Base-by-base conservation (phyloP, 1,140 invertebrate genomes). In the Wasmannia auropunctata region DNA sequence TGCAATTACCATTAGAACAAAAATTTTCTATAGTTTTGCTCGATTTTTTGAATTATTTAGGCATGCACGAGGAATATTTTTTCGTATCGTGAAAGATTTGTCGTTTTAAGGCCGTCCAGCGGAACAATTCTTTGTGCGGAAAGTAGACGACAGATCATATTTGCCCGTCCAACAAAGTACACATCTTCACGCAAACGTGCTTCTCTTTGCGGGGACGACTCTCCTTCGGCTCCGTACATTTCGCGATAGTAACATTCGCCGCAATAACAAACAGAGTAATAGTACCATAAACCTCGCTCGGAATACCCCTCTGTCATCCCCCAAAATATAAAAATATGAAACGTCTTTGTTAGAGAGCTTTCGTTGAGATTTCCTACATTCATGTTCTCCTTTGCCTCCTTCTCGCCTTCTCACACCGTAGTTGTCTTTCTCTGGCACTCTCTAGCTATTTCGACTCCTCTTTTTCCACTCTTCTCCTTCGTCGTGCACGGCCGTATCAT, bases 301-400 rank as follows among this genome's bases (percentile, higher is more conserved):
- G 22, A 46, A 67, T 34, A 49, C 4, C 31, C 7, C 14, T 43
- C 25, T 22, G 25, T 37, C 69, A 54, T 83, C 37, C 8, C 28
- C 60, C n/a, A 40, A 85, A 87, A 87, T 87, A 87, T 87, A 87
- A 87, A 87, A 85, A 85, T 85, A 85, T 85, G 70, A 56, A 87
- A 56, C 49, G 40, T 84, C 80, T 87, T 72, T 86, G 77, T 86
- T 83, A 83, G 85, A 74, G 85, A 74, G 65, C 34, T 77, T 77
- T 75, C 56, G 43, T n/a, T 22, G 56, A 75, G 51, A 62, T 76
- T 49, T 76, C n/a, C 46, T 14, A 11, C 34, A 2, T 49, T 60
- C 51, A 16, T 70, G 56, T 49, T 58, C 49, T 56, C n/a, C 22
- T 56, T 67, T 69, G 16, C 19, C 43, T 51, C 22, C 25, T 19